phyloP scores from a whole-genome alignment of 2,113 vertebrate genomes.

The Glaucomys volans region DNA sequence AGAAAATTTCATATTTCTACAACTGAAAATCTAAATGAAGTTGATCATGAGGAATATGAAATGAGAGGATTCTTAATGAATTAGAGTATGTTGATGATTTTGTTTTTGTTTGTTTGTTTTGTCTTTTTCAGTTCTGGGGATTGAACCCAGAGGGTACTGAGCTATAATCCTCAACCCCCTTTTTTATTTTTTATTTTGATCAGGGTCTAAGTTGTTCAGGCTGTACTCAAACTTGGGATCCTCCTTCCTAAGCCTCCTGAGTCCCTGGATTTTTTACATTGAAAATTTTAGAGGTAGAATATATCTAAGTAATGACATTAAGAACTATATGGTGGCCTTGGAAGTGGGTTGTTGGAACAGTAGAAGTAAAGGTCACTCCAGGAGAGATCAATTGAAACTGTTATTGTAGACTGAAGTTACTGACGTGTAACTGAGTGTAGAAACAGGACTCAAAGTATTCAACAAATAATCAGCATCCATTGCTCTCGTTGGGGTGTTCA shows the following conservation, averaged over 20 bases:
- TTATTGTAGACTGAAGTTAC: neutral
- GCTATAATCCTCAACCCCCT: too few species aligned
- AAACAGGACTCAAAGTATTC: neutral
- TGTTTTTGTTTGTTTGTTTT: too few species aligned
- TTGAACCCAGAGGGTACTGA: too few species aligned
- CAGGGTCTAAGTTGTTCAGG: too few species aligned
- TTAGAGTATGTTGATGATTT: neutral
- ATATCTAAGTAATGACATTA: neutral
- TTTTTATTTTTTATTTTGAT: too few species aligned
- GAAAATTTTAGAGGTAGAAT: neutral
- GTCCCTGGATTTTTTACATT: neutral
- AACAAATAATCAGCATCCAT: neutral
- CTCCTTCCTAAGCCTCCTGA: too few species aligned
- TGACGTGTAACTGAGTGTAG: neutral
- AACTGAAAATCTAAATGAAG: neutral
- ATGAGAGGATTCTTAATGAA: neutral
- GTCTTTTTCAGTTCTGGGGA: too few species aligned
- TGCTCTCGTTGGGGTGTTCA: neutral
- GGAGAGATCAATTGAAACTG: neutral
- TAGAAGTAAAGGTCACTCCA: neutral
- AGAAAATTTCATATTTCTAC: conserved; percentile 8
- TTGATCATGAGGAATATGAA: neutral
- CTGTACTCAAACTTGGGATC: too few species aligned
- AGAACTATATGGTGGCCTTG: neutral
- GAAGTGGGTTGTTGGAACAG: neutral